Conservation (phyloP, 2,888 invertebrate genomes). For the Synergus japonicus region DNA sequence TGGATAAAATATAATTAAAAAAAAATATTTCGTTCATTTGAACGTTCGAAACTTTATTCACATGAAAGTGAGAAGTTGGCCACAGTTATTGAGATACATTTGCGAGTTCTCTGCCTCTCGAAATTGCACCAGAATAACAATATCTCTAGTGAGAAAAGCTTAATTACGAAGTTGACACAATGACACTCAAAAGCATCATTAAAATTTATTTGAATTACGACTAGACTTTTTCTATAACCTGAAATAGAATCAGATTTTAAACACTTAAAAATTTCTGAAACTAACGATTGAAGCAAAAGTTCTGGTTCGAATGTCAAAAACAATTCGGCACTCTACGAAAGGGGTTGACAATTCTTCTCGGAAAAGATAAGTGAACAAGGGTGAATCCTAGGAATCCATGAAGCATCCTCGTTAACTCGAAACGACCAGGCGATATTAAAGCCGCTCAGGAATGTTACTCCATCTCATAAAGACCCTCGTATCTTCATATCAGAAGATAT, state of each 20-base stretch:
- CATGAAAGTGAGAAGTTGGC: neutral
- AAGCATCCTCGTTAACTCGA: neutral
- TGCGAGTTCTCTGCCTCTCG: slow-evolving; percentile 22
- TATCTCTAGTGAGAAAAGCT: neutral
- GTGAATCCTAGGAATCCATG: slow-evolving; percentile 17
- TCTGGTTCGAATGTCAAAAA: slow-evolving; percentile 71
- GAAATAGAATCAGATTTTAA: neutral
- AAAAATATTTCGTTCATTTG: no score
- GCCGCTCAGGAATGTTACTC: slow-evolving; percentile 65
- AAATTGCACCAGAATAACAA: slow-evolving; percentile 24
- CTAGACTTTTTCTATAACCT: neutral
- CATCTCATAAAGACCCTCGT: slow-evolving; percentile 57
- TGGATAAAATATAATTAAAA: no score
- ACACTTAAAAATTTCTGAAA: no score
- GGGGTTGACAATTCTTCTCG: slow-evolving; percentile 27
- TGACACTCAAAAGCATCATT: slow-evolving; percentile 19
- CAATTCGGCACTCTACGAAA: slow-evolving; percentile 59
- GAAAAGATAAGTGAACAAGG: slow-evolving; percentile 5
- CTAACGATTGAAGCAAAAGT: slow-evolving; percentile 55
- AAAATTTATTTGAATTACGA: slow-evolving; percentile 6
- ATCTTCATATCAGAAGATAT: neutral
- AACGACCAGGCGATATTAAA: slow-evolving; percentile 64
- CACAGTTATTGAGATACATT: slow-evolving; percentile 34
- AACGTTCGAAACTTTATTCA: no score
- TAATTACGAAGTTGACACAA: slow-evolving; percentile 19